Base-by-base conservation (phyloP, 2,113 vertebrate species). In the Platycercus adscitus region DNA sequence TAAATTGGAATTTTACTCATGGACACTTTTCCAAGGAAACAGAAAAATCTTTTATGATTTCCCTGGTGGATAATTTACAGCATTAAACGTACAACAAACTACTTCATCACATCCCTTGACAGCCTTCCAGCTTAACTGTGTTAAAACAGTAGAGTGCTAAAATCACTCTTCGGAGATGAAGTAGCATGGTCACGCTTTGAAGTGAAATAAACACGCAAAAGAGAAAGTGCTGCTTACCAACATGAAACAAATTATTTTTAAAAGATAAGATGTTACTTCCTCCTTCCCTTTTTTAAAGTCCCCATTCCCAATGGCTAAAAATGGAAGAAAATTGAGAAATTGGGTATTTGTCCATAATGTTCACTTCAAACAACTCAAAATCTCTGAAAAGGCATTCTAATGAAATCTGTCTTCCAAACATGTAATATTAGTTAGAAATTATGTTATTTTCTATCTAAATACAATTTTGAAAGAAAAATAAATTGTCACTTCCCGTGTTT, bases 1-100 rank as follows among this genome's bases (percentile, higher is more conserved):
- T 81, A 96, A 94, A 93, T 7, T 58, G 56, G 85, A 91, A 90
- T 90, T 96, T 94, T 91, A 66, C 39, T 90, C 76, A 50, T 64
- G 70, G 66, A 89, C 66, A 87, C 53, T 82, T 94, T 16, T 66
- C 63, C 41, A 49, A 88, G 46, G 47, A 91, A 87, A 91, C 10
- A 69, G 65, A 91, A 89, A 92, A 85, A 92, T 86, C 81, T 88
- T 85, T 88, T 69, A 46, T 53, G 49, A 69, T 81, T 90, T 93
- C 93, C 61, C 90, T 52, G 20, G 41, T 94, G 93, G 19, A 73
- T 84, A 63, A 61, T 95, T 88, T 49, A 52, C 68, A 85, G 78
- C 77, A 86, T 63, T 95, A 95, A 91, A 64, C 37, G 60, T 55
- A 78, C 76, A 86, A 83, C 76, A 95, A 86, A 95, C 1, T 3